These are phyloP conservation scores for Pocillopora damicornis DNA, from an alignment of 64 coral and sea anemone species.

Conservation along the genomic window DNA sequence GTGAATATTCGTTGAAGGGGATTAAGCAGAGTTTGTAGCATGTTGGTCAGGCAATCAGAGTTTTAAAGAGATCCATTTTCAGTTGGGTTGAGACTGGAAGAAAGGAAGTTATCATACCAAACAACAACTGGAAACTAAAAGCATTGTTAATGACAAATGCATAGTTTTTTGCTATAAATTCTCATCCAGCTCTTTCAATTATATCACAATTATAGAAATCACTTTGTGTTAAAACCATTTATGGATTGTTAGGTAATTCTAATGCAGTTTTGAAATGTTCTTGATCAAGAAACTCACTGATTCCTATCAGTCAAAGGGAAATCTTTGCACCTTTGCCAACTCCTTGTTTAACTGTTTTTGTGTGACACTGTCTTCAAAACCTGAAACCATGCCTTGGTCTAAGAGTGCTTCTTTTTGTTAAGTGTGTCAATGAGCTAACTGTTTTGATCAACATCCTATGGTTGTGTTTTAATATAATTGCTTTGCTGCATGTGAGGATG, in stretches of 20 bases:
- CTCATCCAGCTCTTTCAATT: too few relatives aligned
- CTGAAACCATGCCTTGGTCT: neutral
- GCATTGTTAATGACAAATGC: neutral
- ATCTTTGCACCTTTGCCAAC: neutral
- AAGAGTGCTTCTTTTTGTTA: neutral
- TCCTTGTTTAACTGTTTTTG: neutral
- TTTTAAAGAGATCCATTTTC: neutral
- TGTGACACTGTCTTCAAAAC: neutral
- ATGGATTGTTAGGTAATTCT: neutral
- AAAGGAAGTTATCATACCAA: neutral
- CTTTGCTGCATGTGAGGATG: neutral
- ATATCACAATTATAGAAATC: neutral
- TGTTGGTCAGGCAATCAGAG: neutral
- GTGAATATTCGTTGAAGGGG: neutral
- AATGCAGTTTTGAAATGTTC: neutral
- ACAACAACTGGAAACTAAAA: slow-evolving; percentile 15
- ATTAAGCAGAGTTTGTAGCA: neutral
- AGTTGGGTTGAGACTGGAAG: neutral
- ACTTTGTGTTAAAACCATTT: neutral
- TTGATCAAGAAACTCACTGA: neutral
- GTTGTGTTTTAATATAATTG: neutral
- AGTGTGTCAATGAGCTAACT: neutral
- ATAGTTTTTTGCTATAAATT: neutral
- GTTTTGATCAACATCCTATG: neutral
- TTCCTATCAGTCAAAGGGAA: neutral